Evolutionary conservation across 2,888 invertebrate species (phyloP).

Genomic region (Girardia tigrina): DNA sequence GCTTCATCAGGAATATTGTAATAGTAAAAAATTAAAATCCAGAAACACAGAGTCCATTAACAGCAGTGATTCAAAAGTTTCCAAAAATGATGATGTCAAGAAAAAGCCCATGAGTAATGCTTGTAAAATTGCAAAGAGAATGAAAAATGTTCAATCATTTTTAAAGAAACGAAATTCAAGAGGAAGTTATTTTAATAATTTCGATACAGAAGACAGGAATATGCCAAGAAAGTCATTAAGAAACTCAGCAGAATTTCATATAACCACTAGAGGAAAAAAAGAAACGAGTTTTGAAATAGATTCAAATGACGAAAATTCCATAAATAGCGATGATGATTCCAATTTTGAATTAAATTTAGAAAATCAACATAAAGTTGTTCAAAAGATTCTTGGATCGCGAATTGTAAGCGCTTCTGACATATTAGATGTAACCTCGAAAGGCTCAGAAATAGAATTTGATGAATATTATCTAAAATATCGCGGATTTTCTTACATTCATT

Average conservation of each 20-base stretch:
- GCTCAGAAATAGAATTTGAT: not conserved
- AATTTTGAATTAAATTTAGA: conserved; percentile 11
- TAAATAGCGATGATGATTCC: conserved; percentile 7
- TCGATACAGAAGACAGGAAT: not conserved
- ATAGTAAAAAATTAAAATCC: not conserved
- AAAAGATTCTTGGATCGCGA: not conserved
- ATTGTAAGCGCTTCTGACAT: not conserved
- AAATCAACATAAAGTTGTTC: conserved; percentile 15
- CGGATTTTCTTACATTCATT: conserved; percentile 74
- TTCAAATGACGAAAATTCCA: conserved; percentile 15
- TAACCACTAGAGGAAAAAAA: not conserved
- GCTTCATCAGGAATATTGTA: not conserved
- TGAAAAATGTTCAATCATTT: not conserved
- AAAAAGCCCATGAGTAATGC: conserved; percentile 6
- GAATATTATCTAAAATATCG: not conserved
- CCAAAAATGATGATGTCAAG: not conserved
- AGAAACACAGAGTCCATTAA: not conserved
- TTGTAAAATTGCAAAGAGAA: not conserved
- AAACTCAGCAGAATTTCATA: conserved; percentile 9
- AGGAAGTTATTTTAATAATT: conserved; percentile 4
- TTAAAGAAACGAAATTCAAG: not conserved
- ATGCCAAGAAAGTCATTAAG: not conserved
- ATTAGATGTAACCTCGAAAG: not conserved
- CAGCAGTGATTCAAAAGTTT: not conserved
- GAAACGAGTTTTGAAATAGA: conserved; percentile 17